phyloP scores from a whole-genome alignment of 2,113 vertebrate species.

The Lepus europaeus region DNA sequence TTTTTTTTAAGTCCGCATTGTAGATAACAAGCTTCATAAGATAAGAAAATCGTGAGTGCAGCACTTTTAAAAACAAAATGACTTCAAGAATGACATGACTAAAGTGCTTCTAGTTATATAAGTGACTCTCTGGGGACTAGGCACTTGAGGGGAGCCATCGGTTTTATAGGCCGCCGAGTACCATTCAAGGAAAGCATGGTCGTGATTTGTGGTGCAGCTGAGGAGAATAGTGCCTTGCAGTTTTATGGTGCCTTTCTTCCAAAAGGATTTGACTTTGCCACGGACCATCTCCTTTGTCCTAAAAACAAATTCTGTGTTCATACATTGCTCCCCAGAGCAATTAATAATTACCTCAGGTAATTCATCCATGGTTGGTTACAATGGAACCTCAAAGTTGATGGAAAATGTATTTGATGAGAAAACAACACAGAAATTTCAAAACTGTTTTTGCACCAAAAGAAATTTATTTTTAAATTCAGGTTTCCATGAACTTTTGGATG shows the following conservation, averaged over 20 bases:
- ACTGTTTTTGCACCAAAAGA: no score
- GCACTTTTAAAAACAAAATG: conserved; percentile 54
- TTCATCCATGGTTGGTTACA: neutral
- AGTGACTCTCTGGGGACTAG: conserved; percentile 27
- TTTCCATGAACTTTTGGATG: no score
- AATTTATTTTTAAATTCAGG: no score
- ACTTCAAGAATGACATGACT: conserved; percentile 49
- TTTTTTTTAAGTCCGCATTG: neutral
- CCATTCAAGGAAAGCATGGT: conserved; percentile 23
- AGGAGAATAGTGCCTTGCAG: neutral
- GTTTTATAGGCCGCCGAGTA: conserved; percentile 54
- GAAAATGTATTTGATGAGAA: no score
- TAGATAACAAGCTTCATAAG: conserved; percentile 44
- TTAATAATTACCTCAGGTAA: neutral
- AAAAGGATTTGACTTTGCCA: neutral
- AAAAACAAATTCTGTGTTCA: neutral
- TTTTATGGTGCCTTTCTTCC: neutral
- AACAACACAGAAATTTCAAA: no score
- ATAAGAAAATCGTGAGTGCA: neutral
- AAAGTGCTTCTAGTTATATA: conserved; percentile 46
- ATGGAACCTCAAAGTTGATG: no score
- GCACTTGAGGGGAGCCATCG: conserved; percentile 42
- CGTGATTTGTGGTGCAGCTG: neutral
- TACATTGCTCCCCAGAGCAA: neutral
- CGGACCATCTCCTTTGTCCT: conserved; percentile 8